Evolutionary conservation across 2,797 vertebrate species (phyloP).

Genomic region (Clamator glandarius): DNA sequence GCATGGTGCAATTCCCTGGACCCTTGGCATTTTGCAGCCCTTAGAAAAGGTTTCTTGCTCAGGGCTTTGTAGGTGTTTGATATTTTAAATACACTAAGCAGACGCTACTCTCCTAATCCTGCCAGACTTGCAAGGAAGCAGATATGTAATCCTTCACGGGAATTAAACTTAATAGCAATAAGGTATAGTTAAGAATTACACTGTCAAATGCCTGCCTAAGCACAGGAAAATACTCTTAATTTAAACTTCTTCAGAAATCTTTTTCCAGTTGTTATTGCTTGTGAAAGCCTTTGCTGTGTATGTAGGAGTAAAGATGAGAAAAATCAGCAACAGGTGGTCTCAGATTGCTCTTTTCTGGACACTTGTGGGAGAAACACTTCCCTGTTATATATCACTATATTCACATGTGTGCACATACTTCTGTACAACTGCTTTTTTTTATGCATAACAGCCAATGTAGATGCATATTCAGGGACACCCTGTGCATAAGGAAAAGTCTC

Average conservation of each 20-base stretch:
- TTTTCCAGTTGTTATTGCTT: not conserved
- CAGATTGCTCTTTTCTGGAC: not conserved
- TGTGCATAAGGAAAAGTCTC: not conserved
- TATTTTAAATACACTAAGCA: conserved; percentile 46
- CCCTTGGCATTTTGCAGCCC: conserved; percentile 1
- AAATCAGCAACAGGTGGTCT: not conserved
- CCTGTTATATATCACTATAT: not conserved
- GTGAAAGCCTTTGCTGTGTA: not conserved
- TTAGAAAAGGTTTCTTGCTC: conserved; percentile 17
- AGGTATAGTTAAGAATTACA: conserved; percentile 29
- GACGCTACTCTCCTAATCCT: conserved; percentile 40
- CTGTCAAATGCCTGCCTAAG: conserved; percentile 34
- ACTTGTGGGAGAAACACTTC: not conserved
- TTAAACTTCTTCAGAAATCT: conserved; percentile 3
- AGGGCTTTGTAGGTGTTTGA: conserved; percentile 26
- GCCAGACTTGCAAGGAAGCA: conserved; percentile 38
- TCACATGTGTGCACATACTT: not conserved
- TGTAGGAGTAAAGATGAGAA: not conserved
- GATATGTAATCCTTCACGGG: conserved; percentile 55
- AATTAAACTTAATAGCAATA: conserved; percentile 39
- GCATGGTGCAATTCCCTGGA: not conserved
- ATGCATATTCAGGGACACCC: not conserved
- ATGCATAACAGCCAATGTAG: not conserved
- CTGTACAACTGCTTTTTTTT: not conserved
- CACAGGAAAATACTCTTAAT: conserved; percentile 28